These are phyloP conservation scores for Atrina japonica DNA, from an alignment of 2,888 invertebrate genomes.

Conservation along the genomic window DNA sequence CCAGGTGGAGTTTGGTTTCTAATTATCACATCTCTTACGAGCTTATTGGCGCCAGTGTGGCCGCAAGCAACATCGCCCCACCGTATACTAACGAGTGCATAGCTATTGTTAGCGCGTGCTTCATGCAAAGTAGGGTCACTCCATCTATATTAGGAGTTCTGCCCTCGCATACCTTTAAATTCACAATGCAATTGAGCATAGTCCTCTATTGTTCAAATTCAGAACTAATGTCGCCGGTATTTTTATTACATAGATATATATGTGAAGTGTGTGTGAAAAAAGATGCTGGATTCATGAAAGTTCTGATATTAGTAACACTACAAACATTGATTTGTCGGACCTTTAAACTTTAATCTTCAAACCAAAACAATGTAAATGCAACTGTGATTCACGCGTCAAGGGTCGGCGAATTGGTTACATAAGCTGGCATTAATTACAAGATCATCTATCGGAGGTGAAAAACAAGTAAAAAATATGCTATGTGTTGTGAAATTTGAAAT, in stretches of 20 bases:
- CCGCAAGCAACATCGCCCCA: constrained; percentile 37
- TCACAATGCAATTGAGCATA: not conserved
- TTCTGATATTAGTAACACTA: no score
- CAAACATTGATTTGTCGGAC: no score
- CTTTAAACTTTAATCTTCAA: no score
- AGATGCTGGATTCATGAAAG: no score
- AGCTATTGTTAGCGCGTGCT: constrained; percentile 41
- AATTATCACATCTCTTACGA: constrained; percentile 46
- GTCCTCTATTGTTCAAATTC: constrained; percentile 3
- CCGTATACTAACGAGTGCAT: constrained; percentile 34
- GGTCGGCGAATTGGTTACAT: no score
- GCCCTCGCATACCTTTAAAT: constrained; percentile 13
- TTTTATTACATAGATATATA: not conserved
- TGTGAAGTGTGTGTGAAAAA: no score
- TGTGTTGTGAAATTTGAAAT: no score
- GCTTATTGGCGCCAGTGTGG: constrained; percentile 44
- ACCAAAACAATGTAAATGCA: no score
- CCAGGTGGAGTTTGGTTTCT: constrained; percentile 43
- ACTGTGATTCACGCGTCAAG: no score
- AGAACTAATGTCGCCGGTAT: not conserved
- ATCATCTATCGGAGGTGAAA: no score
- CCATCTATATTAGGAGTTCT: not conserved
- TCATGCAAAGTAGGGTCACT: constrained; percentile 41
- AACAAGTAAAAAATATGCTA: no score
- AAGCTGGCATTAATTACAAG: no score